Evolutionary conservation across 2,888 invertebrate species (phyloP).

Genomic region (Athalia cordata): DNA sequence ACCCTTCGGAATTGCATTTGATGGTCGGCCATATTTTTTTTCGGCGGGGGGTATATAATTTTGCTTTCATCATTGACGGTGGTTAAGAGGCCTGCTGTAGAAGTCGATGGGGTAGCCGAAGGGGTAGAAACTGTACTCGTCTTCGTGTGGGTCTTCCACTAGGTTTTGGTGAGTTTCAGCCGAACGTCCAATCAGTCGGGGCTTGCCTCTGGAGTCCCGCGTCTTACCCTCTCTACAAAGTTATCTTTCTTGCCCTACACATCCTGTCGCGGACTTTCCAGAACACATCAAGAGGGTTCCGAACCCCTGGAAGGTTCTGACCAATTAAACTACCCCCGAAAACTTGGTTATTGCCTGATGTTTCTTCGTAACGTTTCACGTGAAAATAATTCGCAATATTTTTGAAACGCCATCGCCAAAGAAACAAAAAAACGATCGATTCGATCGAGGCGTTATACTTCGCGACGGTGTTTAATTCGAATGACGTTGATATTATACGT

Average conservation of each 20-base stretch:
- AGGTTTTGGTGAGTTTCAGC: constrained; percentile 4
- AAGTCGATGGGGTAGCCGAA: constrained; percentile 48
- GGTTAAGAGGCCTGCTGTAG: constrained; percentile 44
- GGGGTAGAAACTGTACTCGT: constrained; percentile 46
- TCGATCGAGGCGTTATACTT: no score
- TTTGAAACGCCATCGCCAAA: no score
- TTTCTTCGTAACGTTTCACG: no score
- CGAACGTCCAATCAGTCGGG: constrained; percentile 72
- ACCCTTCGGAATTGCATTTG: constrained; percentile 64
- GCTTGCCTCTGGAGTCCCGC: constrained; percentile 57
- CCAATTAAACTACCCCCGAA: constrained; percentile 31
- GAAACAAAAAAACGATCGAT: no score
- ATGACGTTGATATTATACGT: no score
- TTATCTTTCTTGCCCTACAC: constrained; percentile 71
- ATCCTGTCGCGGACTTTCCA: constrained; percentile 50
- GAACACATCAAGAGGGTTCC: not conserved
- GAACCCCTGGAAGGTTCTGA: constrained; percentile 1
- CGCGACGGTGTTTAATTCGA: no score
- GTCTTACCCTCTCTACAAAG: constrained; percentile 72
- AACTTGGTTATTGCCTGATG: not conserved
- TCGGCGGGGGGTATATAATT: constrained; percentile 59
- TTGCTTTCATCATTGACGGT: constrained; percentile 64
- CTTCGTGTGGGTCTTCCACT: constrained; percentile 49
- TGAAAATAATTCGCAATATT: no score
- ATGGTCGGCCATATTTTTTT: constrained; percentile 69